phyloP scores from a whole-genome alignment of 2,888 invertebrate species.

The Ophonus ardosiacus region DNA sequence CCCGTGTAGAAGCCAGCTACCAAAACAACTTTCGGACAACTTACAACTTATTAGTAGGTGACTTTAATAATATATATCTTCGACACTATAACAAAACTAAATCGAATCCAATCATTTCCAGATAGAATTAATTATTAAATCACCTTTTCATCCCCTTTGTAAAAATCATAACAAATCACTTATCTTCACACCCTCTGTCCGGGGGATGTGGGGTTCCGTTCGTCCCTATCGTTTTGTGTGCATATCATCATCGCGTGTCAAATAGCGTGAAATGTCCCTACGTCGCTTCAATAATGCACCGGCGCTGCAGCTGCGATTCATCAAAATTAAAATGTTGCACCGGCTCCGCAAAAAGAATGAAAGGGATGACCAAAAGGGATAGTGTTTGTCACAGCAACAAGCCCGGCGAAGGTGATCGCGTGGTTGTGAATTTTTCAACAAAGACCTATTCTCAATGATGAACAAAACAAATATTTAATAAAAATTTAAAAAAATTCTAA shows the following conservation, averaged over 20 bases:
- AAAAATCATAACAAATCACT: conserved; percentile 37
- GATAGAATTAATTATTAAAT: neutral
- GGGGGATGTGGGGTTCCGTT: neutral
- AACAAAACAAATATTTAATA: no score
- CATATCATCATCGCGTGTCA: conserved; percentile 64
- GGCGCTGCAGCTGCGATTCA: conserved; percentile 50
- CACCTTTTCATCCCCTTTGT: neutral
- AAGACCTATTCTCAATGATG: no score
- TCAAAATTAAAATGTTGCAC: conserved; percentile 62
- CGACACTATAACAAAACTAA: neutral
- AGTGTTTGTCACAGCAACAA: conserved; percentile 23
- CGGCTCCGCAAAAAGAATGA: conserved; percentile 14
- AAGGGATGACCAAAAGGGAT: neutral
- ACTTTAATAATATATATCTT: neutral
- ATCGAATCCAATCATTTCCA: neutral
- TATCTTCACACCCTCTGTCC: conserved; percentile 6
- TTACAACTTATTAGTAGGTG: neutral
- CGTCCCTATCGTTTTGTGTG: conserved; percentile 41
- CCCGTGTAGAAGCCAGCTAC: no score
- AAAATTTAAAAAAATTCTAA: no score
- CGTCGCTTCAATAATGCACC: conserved; percentile 58
- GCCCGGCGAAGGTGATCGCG: neutral
- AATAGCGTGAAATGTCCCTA: conserved; percentile 58
- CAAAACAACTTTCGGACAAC: no score
- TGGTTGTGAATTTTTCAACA: neutral